phyloP scores from a whole-genome alignment of 2,113 vertebrate species.

The Cephalopholis sonnerati region DNA sequence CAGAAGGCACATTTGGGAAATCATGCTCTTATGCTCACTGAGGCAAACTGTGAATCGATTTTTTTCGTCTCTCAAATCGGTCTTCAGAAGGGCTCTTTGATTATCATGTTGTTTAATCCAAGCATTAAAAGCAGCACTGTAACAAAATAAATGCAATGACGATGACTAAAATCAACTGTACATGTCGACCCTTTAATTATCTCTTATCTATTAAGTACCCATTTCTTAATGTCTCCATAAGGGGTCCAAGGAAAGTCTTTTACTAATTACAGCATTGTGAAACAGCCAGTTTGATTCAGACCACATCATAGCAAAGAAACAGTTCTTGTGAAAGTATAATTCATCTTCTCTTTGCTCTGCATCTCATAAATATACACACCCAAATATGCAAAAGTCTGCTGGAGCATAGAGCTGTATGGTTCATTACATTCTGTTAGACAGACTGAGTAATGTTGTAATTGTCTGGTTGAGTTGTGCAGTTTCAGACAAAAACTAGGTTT shows the following conservation, averaged over 20 bases:
- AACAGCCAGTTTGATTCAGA: background rate
- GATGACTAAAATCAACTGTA: background rate
- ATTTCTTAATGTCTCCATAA: background rate
- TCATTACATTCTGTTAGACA: background rate
- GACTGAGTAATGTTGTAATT: background rate
- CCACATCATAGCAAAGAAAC: background rate
- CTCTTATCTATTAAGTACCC: background rate
- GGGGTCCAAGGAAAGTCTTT: background rate
- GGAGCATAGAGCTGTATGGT: background rate
- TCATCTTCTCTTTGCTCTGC: background rate
- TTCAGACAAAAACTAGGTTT: background rate
- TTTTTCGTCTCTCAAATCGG: background rate
- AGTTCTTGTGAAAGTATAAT: background rate
- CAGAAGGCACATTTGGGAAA: constrained; percentile 12
- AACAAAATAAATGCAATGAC: background rate
- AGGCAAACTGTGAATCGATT: background rate
- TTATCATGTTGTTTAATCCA: background rate
- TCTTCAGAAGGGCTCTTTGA: background rate
- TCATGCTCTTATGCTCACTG: background rate
- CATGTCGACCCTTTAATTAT: background rate
- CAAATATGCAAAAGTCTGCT: no score
- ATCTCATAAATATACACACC: background rate
- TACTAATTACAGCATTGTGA: background rate
- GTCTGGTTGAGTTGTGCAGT: background rate
- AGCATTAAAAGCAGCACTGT: background rate